Evolutionary conservation across 2,888 invertebrate genomes (phyloP).

Genomic region (Resseliella maxima): DNA sequence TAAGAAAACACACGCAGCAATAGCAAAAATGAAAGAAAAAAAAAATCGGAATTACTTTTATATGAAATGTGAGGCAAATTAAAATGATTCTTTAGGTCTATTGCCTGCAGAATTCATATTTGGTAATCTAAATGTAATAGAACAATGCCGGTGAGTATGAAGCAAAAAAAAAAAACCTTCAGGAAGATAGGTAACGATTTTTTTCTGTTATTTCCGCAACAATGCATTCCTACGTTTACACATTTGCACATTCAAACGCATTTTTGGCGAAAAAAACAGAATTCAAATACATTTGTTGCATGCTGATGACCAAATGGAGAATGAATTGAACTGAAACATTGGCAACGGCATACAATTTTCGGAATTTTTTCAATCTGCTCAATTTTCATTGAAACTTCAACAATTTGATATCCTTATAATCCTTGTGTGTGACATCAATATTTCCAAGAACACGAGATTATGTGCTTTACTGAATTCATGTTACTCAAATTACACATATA

Average conservation of each 20-base stretch:
- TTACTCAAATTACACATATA: too few species aligned
- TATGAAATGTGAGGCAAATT: slow-evolving; percentile 36
- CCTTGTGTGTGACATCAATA: too few species aligned
- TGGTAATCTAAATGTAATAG: background rate
- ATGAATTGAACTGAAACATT: background rate
- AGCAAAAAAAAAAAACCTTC: background rate
- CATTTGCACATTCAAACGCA: background rate
- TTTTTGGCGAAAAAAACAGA: background rate
- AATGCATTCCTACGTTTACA: background rate
- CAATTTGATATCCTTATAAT: too few species aligned
- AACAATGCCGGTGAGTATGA: background rate
- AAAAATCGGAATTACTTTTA: background rate
- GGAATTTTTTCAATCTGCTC: too few species aligned
- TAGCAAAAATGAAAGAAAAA: background rate
- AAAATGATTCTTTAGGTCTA: slow-evolving; percentile 1
- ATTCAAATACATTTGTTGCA: background rate
- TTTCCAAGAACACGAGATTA: too few species aligned
- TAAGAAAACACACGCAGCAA: background rate
- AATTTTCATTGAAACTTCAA: too few species aligned
- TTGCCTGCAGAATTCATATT: background rate
- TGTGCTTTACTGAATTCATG: too few species aligned
- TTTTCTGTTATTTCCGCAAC: background rate
- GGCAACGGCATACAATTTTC: background rate
- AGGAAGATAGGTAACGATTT: background rate
- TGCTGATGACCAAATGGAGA: background rate